A percentile compares a stretch with the other conserved stretches of the same genome.
These are phyloP conservation scores for Hormaphis cornu DNA, from an alignment of 1,140 invertebrate species.

Conservation along the genomic window DNA sequence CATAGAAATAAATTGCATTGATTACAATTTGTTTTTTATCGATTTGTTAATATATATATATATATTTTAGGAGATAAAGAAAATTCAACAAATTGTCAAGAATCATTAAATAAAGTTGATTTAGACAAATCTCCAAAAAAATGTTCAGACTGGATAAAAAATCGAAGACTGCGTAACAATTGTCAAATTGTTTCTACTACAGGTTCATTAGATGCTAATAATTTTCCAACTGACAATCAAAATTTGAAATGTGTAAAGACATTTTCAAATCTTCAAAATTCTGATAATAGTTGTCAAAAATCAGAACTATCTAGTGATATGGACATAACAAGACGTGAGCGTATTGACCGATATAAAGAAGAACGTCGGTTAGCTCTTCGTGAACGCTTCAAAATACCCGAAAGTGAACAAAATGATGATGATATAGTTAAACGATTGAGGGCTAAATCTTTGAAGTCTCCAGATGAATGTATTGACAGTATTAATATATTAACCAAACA, in stretches of 20 bases:
- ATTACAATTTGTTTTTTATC: too few species aligned
- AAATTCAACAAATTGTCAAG: background rate
- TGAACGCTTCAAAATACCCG: conserved; percentile 44
- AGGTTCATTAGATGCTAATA: conserved; percentile 54
- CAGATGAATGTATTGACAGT: conserved; percentile 41
- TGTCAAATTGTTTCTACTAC: conserved; percentile 45
- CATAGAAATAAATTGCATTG: too few species aligned
- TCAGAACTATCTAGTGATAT: conserved; percentile 40
- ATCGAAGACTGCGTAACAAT: background rate
- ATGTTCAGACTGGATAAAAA: background rate
- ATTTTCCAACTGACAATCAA: conserved; percentile 17
- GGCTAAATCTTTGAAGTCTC: conserved; percentile 65
- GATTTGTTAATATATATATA: background rate
- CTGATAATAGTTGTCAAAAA: conserved; percentile 46
- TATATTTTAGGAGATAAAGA: conserved; percentile 16
- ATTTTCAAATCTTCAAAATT: conserved; percentile 38
- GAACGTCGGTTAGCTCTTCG: conserved; percentile 74
- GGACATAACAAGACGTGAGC: conserved; percentile 40
- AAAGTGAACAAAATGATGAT: conserved; percentile 3
- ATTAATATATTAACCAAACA: background rate
- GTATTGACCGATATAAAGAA: conserved; percentile 64
- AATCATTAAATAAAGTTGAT: conserved; percentile 9
- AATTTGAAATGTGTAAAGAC: conserved; percentile 43
- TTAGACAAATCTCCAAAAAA: background rate
- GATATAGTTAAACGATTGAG: conserved; percentile 54